These are phyloP conservation scores for Lepisosteus oculatus DNA, from an alignment of 2,113 vertebrate species.

Conservation along the genomic window DNA sequence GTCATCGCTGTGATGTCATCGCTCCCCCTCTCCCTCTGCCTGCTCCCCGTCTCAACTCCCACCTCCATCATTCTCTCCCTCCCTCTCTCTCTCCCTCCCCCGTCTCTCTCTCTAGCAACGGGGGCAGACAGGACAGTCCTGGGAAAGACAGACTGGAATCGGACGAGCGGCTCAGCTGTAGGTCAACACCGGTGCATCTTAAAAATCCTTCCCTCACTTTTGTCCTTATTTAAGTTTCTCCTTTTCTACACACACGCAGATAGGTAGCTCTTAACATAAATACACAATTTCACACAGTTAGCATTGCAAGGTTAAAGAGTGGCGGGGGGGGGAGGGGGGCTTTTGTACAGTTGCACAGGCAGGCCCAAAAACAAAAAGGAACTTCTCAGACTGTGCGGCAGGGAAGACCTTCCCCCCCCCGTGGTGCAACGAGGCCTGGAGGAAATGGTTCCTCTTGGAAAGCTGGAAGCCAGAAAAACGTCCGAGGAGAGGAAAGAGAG, in stretches of 20 bases:
- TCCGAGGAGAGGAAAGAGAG: no score
- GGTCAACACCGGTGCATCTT: no score
- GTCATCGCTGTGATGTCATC: no score
- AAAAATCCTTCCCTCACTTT: no score
- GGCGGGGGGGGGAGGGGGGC: constrained; percentile 59
- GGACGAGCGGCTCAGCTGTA: no score
- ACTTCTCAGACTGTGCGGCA: constrained; percentile 39
- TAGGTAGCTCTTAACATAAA: constrained; percentile 42
- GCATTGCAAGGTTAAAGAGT: constrained; percentile 63
- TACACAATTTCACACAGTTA: constrained; percentile 61
- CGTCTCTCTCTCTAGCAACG: background rate
- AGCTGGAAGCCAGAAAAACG: no score
- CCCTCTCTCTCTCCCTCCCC: background rate
- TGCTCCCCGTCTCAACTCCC: no score
- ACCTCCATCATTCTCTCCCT: background rate
- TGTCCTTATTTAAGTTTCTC: no score
- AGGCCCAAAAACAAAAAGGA: constrained; percentile 52
- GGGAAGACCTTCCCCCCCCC: constrained; percentile 23
- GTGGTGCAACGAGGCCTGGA: constrained; percentile 54
- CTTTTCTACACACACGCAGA: constrained; percentile 3
- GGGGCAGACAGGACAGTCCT: background rate
- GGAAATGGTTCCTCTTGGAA: constrained; percentile 39
- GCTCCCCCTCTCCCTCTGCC: no score
- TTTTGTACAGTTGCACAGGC: constrained; percentile 47
- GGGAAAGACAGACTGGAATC: background rate